phyloP scores from a whole-genome alignment of 1,140 invertebrate species.

The Rhysida immarginata region DNA sequence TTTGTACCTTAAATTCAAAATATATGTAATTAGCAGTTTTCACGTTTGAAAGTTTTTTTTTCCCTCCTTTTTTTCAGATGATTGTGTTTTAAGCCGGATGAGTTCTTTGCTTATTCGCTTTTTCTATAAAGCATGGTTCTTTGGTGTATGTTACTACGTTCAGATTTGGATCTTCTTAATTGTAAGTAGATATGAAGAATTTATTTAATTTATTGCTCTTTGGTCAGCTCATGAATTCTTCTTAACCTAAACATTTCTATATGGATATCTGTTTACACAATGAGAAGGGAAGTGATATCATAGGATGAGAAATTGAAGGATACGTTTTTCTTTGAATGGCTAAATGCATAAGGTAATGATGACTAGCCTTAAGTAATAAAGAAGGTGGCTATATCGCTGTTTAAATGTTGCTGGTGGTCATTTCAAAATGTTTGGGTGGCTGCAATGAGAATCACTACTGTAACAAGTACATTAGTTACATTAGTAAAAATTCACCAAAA shows the following conservation, averaged over 20 bases:
- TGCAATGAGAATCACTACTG: no score
- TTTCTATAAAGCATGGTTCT: conserved; percentile 35
- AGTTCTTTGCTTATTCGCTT: conserved; percentile 28
- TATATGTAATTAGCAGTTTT: no score
- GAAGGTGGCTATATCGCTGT: no score
- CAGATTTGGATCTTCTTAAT: conserved; percentile 27
- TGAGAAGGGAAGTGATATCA: not conserved
- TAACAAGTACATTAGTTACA: no score
- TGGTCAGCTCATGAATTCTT: no score
- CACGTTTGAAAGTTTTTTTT: not conserved
- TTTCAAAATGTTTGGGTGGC: no score
- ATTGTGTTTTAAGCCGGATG: conserved; percentile 29
- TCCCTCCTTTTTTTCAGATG: conserved; percentile 16
- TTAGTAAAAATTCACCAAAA: no score
- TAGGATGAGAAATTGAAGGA: not conserved
- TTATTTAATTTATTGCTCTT: no score
- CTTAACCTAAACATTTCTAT: not conserved
- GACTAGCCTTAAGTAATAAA: no score
- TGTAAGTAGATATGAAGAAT: no score
- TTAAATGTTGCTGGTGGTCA: no score
- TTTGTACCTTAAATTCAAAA: no score
- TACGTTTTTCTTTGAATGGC: not conserved
- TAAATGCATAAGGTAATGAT: not conserved
- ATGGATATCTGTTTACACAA: not conserved
- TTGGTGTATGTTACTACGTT: conserved; percentile 34